phyloP scores from a whole-genome alignment of 1,140 invertebrate genomes.

The Aleiodes sp. region DNA sequence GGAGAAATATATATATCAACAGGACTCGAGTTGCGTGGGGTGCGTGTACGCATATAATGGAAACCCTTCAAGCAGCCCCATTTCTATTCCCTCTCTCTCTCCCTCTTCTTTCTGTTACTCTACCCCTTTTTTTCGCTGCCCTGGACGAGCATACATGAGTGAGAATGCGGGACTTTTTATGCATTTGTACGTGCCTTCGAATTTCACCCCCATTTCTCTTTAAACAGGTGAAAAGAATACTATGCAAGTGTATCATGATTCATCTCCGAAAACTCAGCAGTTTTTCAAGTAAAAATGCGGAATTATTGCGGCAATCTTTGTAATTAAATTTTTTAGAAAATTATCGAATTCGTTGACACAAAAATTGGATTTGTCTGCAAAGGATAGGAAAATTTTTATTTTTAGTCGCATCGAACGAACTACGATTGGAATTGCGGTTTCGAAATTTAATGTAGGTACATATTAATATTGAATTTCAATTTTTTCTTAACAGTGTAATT shows the following conservation, averaged over 20 bases:
- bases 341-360: too few species aligned
- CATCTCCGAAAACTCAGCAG: too few species aligned
- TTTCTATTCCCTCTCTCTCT: not conserved
- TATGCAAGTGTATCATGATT: not conserved
- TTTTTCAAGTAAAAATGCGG: too few species aligned
- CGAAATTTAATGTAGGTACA: too few species aligned
- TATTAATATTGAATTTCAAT: too few species aligned
- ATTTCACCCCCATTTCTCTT: not conserved
- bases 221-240: not conserved
- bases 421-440: not conserved
- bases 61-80: slow-evolving; percentile 59
- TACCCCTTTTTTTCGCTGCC: not conserved
- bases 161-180: not conserved
- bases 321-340: too few species aligned
- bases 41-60: slow-evolving; percentile 56
- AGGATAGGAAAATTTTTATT: too few species aligned
- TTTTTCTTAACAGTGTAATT: not conserved
- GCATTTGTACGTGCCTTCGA: not conserved
- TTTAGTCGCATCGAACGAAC: too few species aligned
- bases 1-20: slow-evolving; percentile 36
- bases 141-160: not conserved
- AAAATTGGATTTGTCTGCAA: too few species aligned
- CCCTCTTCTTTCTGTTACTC: not conserved
- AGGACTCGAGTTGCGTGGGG: slow-evolving; percentile 43
- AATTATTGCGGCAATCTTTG: too few species aligned